Percentiles rank a stretch among this genome's conserved stretches.
Conservation (phyloP, 2,113 vertebrate species). For the Brachyhypopomus occidentalis region DNA sequence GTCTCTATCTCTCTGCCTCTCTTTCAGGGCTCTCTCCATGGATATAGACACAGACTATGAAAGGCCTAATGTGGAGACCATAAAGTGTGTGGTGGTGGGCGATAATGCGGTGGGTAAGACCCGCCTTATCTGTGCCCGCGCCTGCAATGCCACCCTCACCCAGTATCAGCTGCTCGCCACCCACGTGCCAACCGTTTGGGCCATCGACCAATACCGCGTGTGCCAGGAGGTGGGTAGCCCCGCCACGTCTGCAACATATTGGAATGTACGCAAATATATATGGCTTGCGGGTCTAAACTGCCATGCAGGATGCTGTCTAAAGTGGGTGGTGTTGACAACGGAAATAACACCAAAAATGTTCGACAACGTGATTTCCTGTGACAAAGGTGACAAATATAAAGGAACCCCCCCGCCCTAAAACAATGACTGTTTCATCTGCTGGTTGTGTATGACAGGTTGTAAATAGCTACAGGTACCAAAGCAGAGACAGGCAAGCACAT, state of each 20-base stretch:
- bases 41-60: slow-evolving; percentile 90
- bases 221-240: slow-evolving; percentile 83
- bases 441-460: too few species aligned
- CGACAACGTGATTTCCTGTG: background rate
- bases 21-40: slow-evolving; percentile 79
- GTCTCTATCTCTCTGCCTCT: slow-evolving; percentile 21
- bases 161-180: slow-evolving; percentile 92
- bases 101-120: slow-evolving; percentile 90
- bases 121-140: slow-evolving; percentile 86
- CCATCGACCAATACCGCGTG: slow-evolving; percentile 89
- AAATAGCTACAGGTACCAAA: too few species aligned
- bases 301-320: background rate
- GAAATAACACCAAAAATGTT: background rate
- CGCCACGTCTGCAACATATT: slow-evolving; percentile 28
- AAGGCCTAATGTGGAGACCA: slow-evolving; percentile 90
- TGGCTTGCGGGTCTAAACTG: background rate
- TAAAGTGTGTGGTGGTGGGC: slow-evolving; percentile 90
- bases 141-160: slow-evolving; percentile 89
- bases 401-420: too few species aligned
- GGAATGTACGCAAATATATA: slow-evolving; percentile 19
- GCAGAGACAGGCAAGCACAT: too few species aligned
- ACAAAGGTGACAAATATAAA: too few species aligned
- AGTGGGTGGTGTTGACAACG: background rate
- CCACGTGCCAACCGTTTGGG: slow-evolving; percentile 89
- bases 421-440: too few species aligned